These are phyloP conservation scores for Saccostrea cuccullata DNA, from an alignment of 1,140 invertebrate genomes.

Conservation along the genomic window DNA sequence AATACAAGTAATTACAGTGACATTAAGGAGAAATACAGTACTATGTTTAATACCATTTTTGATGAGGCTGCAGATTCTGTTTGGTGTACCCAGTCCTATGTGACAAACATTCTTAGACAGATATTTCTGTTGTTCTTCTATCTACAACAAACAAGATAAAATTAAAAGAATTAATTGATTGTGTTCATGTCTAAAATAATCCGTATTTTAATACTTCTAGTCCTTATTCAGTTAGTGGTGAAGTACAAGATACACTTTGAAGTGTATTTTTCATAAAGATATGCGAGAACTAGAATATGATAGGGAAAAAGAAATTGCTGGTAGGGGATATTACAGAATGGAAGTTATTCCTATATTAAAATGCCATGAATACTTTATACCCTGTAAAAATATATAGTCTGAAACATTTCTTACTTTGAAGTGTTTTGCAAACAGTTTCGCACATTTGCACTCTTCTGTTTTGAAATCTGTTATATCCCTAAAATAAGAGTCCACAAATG, in stretches of 20 bases:
- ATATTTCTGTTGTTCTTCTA: constrained; percentile 73
- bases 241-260: no score
- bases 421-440: constrained; percentile 74
- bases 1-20: no score
- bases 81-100: constrained; percentile 74
- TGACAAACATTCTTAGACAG: constrained; percentile 70
- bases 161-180: not conserved
- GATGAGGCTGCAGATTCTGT: constrained; percentile 65
- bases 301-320: no score
- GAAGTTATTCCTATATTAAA: no score
- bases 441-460: constrained; percentile 70
- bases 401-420: not conserved
- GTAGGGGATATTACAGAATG: no score
- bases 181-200: not conserved
- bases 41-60: constrained; percentile 62
- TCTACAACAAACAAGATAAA: constrained; percentile 59
- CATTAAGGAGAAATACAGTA: no score
- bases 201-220: not conserved
- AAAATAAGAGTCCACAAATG: constrained; percentile 47
- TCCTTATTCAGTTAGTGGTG: no score
- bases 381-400: no score
- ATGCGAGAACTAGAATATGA: no score
- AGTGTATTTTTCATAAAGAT: no score
- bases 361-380: no score
- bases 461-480: constrained; percentile 72